Base-by-base conservation (phyloP, 2,888 invertebrate species). In the Electrophaes corylata region DNA sequence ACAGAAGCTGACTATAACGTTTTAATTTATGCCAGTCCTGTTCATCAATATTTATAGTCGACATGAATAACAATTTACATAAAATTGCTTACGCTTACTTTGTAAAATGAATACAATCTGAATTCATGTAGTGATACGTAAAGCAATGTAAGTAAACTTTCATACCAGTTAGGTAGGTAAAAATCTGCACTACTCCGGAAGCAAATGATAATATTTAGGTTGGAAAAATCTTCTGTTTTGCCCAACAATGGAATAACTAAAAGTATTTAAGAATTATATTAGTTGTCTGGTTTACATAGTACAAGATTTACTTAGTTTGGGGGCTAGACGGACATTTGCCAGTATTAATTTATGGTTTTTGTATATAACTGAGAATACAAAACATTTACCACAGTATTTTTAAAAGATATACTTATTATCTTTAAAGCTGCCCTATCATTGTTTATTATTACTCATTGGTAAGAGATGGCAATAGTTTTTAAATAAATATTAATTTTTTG, bases 11-110 rank as follows among this genome's bases (percentile, higher is more conserved):
- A 37, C 37, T 10, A n/a, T 33, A 6, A 16, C 2, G 16, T 37
- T n/a, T n/a, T n/a, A n/a, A 37, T 12, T 35, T 12, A 6, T 6
- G 0, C 35, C 35, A 14, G 14, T 37, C 16, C 0, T 4, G 1
- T 29, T 37, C 37, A 16, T 37, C 37, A 37, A 37, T 37, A 37
- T 37, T 37, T 37, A 29, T 10, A 8, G 16, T 16, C 46, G 20
- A 19, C 33, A 33, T 46, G 11, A 47, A 47, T 47, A 47, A 46
- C n/a, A 12, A 35, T n/a, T 37, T 16, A 35, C 12, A 12, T 37
- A 23, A 37, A 47, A 35, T 47, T 47, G 14, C 23, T 37, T 47
- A 23, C 47, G 37, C 16, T 37, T 37, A 37, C 37, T 23, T 23
- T 14, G 14, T 10, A 35, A 47, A 37, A 37, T 23, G 14, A 37